Evolutionary conservation across 2,888 invertebrate species (phyloP).

Genomic region (Ypsolopha sequella): DNA sequence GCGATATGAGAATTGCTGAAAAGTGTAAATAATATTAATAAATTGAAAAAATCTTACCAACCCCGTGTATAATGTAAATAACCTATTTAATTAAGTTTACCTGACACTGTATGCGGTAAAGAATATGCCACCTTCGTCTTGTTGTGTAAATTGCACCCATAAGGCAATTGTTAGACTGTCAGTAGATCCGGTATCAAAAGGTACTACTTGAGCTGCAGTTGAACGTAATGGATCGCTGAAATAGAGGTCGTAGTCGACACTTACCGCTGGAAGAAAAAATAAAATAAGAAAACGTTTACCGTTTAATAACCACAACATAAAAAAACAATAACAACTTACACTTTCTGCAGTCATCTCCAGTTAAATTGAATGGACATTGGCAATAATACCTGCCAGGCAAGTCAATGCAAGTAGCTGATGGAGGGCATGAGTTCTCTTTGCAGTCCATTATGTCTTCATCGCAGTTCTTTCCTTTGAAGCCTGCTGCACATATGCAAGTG

Average conservation of each 20-base stretch:
- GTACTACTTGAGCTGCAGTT: conserved; percentile 93
- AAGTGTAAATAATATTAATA: conserved; percentile 13
- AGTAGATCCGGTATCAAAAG: conserved; percentile 84
- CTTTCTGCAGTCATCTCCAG: conserved; percentile 96
- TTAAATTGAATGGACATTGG: conserved; percentile 96
- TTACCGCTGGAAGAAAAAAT: conserved; percentile 80
- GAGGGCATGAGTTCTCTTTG: conserved; percentile 93
- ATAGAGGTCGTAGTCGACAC: conserved; percentile 97
- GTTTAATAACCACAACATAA: not conserved
- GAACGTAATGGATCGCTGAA: conserved; percentile 93
- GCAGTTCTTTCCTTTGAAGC: conserved; percentile 85
- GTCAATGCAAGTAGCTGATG: conserved; percentile 93
- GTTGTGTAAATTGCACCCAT: conserved; percentile 96
- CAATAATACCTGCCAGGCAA: conserved; percentile 93
- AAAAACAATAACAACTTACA: conserved; percentile 67
- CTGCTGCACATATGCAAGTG: conserved; percentile 87
- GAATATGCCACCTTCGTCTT: conserved; percentile 93
- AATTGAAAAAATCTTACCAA: not conserved
- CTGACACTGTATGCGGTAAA: conserved; percentile 93
- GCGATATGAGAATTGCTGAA: conserved; percentile 83
- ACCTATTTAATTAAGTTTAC: conserved; percentile 37
- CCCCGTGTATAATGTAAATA: not conserved
- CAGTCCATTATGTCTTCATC: conserved; percentile 93
- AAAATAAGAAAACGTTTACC: conserved; percentile 5
- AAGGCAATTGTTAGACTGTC: conserved; percentile 90